phyloP scores from a whole-genome alignment of 2,888 invertebrate genomes.

The Merodon equestris region DNA sequence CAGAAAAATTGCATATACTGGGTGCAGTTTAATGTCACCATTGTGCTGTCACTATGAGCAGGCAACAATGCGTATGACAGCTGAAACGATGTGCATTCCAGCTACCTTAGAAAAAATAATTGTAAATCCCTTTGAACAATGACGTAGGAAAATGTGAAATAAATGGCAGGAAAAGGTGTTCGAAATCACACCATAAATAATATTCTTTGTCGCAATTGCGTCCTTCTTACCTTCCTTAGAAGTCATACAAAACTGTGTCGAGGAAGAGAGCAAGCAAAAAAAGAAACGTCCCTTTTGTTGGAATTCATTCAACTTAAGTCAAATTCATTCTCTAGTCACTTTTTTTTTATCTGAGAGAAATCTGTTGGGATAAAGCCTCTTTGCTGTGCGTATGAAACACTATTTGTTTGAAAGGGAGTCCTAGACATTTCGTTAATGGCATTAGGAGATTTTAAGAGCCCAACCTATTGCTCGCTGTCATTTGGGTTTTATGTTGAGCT shows the following conservation, averaged over 20 bases:
- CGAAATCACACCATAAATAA: slow-evolving; percentile 60
- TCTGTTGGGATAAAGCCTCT: too few relatives aligned
- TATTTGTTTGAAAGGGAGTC: too few relatives aligned
- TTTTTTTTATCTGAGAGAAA: too few relatives aligned
- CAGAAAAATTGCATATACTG: background rate
- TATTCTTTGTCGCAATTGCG: slow-evolving; percentile 46
- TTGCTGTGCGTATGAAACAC: too few relatives aligned
- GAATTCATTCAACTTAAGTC: background rate
- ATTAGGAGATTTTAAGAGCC: too few relatives aligned
- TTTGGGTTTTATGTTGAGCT: too few relatives aligned
- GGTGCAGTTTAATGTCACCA: background rate
- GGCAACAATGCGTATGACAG: slow-evolving; percentile 7
- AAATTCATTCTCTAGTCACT: background rate
- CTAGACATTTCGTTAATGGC: too few relatives aligned
- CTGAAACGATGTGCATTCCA: slow-evolving; percentile 18
- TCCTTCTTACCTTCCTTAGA: slow-evolving; percentile 14
- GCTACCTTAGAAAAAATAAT: slow-evolving; percentile 46
- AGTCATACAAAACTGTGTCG: slow-evolving; percentile 1
- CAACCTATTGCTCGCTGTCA: too few relatives aligned
- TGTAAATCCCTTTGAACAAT: slow-evolving; percentile 48
- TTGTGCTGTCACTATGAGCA: too few relatives aligned
- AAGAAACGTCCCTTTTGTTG: background rate
- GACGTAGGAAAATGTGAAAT: slow-evolving; percentile 42
- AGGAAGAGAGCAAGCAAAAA: background rate
- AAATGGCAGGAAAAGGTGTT: slow-evolving; percentile 63